Conservation (phyloP, 2,888 invertebrate genomes). For the Pristionchus maxplancki region DNA sequence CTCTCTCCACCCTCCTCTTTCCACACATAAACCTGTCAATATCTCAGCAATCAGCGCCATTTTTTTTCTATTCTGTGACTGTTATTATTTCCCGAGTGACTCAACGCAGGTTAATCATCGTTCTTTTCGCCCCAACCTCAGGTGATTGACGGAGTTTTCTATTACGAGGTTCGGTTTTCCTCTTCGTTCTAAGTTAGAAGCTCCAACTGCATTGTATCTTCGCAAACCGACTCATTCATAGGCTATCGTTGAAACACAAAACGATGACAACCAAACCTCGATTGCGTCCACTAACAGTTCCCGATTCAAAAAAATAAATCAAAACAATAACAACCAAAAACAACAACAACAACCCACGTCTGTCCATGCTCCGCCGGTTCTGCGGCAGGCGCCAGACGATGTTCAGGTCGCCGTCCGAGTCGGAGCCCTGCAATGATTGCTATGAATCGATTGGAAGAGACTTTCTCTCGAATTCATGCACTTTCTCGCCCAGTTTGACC, state of each 20-base stretch:
- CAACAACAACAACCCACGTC: conserved; percentile 5
- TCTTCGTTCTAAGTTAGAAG: neutral
- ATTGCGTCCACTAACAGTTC: too few species aligned
- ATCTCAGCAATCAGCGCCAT: neutral
- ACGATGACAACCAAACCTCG: neutral
- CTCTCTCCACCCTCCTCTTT: neutral
- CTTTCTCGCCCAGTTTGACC: neutral
- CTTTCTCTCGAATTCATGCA: neutral
- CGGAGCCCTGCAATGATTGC: conserved; percentile 61
- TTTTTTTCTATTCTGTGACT: neutral
- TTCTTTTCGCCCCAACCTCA: neutral
- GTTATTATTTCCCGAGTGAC: neutral
- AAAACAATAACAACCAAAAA: too few species aligned
- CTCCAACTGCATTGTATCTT: too few species aligned
- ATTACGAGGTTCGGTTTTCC: neutral
- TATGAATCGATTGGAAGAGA: neutral
- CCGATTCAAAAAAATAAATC: too few species aligned
- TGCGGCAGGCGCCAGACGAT: conserved; percentile 50
- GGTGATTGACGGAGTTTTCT: conserved; percentile 23
- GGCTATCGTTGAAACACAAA: neutral
- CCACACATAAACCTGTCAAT: conserved; percentile 1
- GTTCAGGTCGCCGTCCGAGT: conserved; percentile 64
- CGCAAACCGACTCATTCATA: neutral
- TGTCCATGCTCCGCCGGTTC: conserved; percentile 26
- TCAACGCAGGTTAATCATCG: conserved; percentile 4